A percentile compares a stretch with the other conserved stretches of the same genome.
Conservation (phyloP, 2,113 vertebrate species). For the Opisthocomus hoazin region DNA sequence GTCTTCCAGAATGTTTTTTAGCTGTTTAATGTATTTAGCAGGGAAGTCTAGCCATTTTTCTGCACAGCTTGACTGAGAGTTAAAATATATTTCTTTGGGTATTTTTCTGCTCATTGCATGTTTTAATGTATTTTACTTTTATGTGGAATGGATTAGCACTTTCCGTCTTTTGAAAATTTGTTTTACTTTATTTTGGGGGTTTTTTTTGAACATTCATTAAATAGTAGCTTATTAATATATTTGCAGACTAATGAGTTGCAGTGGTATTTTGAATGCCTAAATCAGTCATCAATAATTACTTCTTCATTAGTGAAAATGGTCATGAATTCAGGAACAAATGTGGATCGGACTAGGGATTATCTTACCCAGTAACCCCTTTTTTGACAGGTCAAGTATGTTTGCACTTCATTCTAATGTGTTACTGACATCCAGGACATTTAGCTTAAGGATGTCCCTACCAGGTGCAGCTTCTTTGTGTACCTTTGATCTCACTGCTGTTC, state of each 20-base stretch:
- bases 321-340: background rate
- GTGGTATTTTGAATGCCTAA: background rate
- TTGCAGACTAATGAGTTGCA: background rate
- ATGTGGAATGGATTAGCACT: background rate
- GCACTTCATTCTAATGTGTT: background rate
- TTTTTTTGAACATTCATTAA: background rate
- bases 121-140: background rate
- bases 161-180: background rate
- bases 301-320: background rate
- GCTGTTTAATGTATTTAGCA: background rate
- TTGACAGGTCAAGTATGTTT: background rate
- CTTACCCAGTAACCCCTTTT: background rate
- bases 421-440: background rate
- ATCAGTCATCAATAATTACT: background rate
- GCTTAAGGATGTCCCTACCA: background rate
- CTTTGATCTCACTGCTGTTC: background rate
- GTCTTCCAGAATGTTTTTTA: background rate
- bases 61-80: background rate
- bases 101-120: background rate
- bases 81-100: background rate
- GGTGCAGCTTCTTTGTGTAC: background rate
- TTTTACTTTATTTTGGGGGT: background rate
- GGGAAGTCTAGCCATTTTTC: background rate
- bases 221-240: background rate
- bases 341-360: background rate